Evolutionary conservation across 53 echinoderm and acorn worm genomes (phyloP), one percentile per base, ranked within the genome.

Genomic region (Apostichopus leukothele): DNA sequence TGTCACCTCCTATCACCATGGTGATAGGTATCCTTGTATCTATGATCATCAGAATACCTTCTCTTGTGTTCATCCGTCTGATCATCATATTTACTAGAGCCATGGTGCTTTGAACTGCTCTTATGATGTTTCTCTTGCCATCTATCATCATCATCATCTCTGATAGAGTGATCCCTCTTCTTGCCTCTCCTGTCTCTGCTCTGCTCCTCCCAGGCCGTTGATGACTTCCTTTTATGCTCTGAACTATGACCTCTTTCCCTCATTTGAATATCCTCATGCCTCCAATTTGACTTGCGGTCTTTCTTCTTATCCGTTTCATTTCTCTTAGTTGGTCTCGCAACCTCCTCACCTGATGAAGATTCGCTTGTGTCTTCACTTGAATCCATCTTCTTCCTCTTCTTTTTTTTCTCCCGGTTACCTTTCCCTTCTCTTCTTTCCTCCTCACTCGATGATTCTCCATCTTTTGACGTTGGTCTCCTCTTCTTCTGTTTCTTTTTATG

Each of bases 301-400:
- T 18, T 71, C 18, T 16, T 18, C 71, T 71, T 71, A 1, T 71
- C 71, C 5, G 3, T 71, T 18, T 18, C 6, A 5, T 71, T 18
- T 71, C 20, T 71, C 71, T 5, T 13, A 6, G 6, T 71, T 13
- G 20, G 18, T 19, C 25, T 67, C 20, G 7, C 1, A 52, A 22
- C 53, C 57, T 90, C 67, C 3, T 18, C 12, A 53, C 39, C 50
- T 52, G 55, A 51, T 51, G 67, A 7, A 77, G 91, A 51, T 7
- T 57, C 87, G 75, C 86, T 61, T 52, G 86, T 1, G 71, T 53
- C 60, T 20, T 57, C 60, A 5, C 55, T 57, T 19, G 68, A 86
- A 51, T 91, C 76, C 76, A 67, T 91, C 77, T 87, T 76, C 39
- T 87, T 76, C 6, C 67, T 86, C 87, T 87, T 14, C 5, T 60